phyloP scores from a whole-genome alignment of 2,888 invertebrate species.

The Aromia moschata region DNA sequence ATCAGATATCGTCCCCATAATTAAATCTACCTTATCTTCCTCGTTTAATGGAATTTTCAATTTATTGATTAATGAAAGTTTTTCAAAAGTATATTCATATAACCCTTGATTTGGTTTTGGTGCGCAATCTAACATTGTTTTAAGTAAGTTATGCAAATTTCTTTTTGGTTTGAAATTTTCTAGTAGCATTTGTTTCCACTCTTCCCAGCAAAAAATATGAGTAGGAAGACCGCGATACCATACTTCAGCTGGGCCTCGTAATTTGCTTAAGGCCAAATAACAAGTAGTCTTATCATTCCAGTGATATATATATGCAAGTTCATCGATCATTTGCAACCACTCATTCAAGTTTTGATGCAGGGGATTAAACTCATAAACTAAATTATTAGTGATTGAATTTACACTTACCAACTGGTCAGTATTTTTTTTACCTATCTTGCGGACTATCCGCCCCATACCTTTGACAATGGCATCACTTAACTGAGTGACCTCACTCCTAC shows the following conservation, averaged over 20 bases:
- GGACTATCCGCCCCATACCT: neutral
- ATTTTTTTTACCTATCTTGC: neutral
- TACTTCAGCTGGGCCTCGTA: slow-evolving; percentile 28
- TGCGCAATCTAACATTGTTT: slow-evolving; percentile 6
- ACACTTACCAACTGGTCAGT: neutral
- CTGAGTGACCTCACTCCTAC: neutral
- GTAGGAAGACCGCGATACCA: slow-evolving; percentile 34
- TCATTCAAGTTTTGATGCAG: slow-evolving; percentile 24
- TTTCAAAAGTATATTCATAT: no score
- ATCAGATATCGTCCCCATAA: no score
- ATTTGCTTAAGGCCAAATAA: slow-evolving; percentile 30
- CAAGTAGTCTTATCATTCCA: slow-evolving; percentile 29
- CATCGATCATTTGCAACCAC: slow-evolving; percentile 14
- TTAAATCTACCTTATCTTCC: no score
- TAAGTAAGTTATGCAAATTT: slow-evolving; percentile 26
- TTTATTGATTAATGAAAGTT: no score
- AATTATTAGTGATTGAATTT: neutral
- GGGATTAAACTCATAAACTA: slow-evolving; percentile 30
- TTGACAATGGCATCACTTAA: neutral
- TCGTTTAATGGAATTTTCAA: no score
- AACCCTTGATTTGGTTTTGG: slow-evolving; percentile 5
- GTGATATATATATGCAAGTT: slow-evolving; percentile 18
- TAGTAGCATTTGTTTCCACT: slow-evolving; percentile 30
- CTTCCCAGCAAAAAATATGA: slow-evolving; percentile 29
- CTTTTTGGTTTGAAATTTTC: slow-evolving; percentile 31